Evolutionary conservation across 2,888 invertebrate species (phyloP).

Genomic region (Melanotus villosus): DNA sequence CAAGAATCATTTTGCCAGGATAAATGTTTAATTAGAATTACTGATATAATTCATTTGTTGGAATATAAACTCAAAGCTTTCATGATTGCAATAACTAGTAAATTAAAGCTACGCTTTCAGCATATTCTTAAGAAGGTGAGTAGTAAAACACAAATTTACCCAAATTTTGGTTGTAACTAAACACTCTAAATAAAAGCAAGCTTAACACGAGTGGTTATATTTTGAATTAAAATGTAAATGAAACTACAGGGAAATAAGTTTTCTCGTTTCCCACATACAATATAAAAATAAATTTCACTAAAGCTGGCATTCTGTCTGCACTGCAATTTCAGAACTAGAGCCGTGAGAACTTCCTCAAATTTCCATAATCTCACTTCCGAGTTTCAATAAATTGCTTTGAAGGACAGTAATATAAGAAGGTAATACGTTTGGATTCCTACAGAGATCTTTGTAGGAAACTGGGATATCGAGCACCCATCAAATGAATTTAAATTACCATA

Average conservation of each 20-base stretch:
- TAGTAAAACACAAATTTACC: too few relatives aligned
- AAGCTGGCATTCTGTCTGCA: background rate
- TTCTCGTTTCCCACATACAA: background rate
- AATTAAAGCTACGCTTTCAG: too few relatives aligned
- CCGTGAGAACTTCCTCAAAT: slow-evolving; percentile 12
- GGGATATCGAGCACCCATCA: slow-evolving; percentile 11
- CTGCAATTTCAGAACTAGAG: slow-evolving; percentile 19
- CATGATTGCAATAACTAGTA: too few relatives aligned
- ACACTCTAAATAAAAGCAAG: background rate
- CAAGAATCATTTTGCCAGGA: too few relatives aligned
- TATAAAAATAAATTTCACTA: slow-evolving; percentile 2
- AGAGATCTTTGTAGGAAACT: slow-evolving; percentile 1
- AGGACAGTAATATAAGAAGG: slow-evolving; percentile 11
- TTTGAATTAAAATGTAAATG: slow-evolving; percentile 5
- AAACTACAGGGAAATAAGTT: background rate
- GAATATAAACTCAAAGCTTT: too few relatives aligned
- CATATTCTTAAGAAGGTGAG: too few relatives aligned
- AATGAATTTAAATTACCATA: slow-evolving; percentile 29
- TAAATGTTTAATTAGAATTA: too few relatives aligned
- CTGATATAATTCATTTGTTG: too few relatives aligned
- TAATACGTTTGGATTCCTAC: slow-evolving; percentile 2
- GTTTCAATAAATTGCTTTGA: slow-evolving; percentile 20
- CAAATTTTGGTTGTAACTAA: too few relatives aligned
- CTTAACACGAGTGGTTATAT: background rate
- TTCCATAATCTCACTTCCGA: slow-evolving; percentile 21